Conservation (phyloP, 2,113 vertebrate genomes). For the Peromyscus maniculatus region DNA sequence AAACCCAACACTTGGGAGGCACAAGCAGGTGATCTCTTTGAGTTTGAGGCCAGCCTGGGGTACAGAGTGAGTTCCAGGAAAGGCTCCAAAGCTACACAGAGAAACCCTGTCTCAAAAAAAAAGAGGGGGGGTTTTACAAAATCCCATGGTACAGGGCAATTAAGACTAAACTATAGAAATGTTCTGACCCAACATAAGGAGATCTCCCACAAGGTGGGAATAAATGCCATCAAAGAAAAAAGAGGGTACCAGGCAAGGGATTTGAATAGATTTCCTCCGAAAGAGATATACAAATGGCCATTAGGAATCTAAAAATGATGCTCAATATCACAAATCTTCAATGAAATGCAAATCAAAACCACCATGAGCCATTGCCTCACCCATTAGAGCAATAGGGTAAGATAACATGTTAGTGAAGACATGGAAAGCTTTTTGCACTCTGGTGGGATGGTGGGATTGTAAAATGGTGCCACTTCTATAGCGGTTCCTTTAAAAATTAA, state of each 20-base stretch:
- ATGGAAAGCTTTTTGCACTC: neutral
- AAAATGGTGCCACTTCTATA: neutral
- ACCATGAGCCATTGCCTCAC: neutral
- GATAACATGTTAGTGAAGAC: neutral
- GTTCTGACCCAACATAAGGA: neutral
- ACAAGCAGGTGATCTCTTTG: too few relatives aligned
- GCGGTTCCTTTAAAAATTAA: neutral
- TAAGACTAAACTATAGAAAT: neutral
- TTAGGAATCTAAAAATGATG: slow-evolving; percentile 19
- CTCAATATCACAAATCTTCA: neutral
- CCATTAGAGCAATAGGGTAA: neutral
- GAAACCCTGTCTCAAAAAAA: neutral
- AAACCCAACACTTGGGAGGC: too few relatives aligned
- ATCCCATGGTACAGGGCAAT: neutral
- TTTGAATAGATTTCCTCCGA: neutral
- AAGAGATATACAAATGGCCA: neutral
- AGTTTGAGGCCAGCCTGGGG: too few relatives aligned
- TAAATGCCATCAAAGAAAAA: neutral
- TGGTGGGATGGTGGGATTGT: neutral
- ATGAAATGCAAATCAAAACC: slow-evolving; percentile 29
- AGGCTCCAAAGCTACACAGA: too few relatives aligned
- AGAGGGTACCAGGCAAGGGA: neutral
- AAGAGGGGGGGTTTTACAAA: neutral
- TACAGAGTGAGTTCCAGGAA: too few relatives aligned
- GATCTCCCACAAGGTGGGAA: neutral